Percentiles rank a stretch among this genome's conserved stretches.
phyloP scores from a whole-genome alignment of 1,140 invertebrate genomes.

The Laupala kohalensis region DNA sequence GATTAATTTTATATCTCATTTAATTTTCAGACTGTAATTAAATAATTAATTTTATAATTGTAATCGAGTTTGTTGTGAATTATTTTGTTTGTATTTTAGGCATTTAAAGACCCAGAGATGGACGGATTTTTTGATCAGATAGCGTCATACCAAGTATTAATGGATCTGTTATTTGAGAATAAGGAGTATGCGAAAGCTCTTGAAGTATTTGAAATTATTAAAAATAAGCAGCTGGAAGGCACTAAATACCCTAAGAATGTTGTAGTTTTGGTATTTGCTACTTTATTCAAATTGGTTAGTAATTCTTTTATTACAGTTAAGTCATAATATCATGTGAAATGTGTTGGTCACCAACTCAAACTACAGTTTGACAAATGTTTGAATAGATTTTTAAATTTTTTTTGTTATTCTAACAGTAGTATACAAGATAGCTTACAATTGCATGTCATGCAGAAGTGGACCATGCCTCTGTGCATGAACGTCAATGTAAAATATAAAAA shows the following conservation, averaged over 20 bases:
- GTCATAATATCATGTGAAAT: too few species aligned
- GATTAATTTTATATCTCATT: neutral
- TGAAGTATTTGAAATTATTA: slow-evolving; percentile 43
- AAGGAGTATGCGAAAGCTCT: slow-evolving; percentile 52
- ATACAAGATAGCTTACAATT: too few species aligned
- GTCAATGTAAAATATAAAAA: too few species aligned
- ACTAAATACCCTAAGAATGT: slow-evolving; percentile 50
- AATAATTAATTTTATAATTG: neutral
- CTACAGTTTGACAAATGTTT: too few species aligned
- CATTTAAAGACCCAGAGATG: slow-evolving; percentile 45
- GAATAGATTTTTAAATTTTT: too few species aligned
- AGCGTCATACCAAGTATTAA: slow-evolving; percentile 47
- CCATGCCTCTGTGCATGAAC: too few species aligned
- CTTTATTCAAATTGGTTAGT: slow-evolving; percentile 63
- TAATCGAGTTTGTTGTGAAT: too few species aligned
- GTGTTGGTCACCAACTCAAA: too few species aligned
- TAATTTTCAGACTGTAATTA: neutral
- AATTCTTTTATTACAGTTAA: too few species aligned
- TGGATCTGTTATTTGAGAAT: slow-evolving; percentile 59
- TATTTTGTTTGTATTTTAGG: slow-evolving; percentile 28
- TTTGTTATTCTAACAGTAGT: too few species aligned
- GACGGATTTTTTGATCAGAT: slow-evolving; percentile 56
- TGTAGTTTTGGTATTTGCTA: slow-evolving; percentile 46
- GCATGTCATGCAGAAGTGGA: too few species aligned
- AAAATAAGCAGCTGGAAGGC: slow-evolving; percentile 39